Percentiles rank a stretch among this genome's conserved stretches.
Evolutionary conservation across 2,888 invertebrate genomes (phyloP).

Genomic region (Drosophila paracracens): DNA sequence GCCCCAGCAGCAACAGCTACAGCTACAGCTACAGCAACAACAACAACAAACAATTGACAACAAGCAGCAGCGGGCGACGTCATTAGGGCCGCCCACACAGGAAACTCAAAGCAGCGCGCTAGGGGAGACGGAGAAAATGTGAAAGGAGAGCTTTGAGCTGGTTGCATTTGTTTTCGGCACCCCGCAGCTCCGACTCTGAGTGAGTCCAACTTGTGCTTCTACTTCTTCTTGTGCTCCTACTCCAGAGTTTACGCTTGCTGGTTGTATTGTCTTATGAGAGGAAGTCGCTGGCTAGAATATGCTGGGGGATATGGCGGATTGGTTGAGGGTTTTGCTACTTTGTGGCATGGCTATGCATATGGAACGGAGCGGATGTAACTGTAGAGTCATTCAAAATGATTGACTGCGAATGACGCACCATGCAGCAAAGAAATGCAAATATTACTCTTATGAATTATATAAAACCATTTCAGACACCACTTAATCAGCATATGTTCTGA

Average conservation of each 20-base stretch:
- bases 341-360: constrained; percentile 50
- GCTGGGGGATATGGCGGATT: constrained; percentile 24
- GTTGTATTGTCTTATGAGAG: constrained; percentile 75
- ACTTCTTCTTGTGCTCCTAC: constrained; percentile 31
- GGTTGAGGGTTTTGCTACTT: constrained; percentile 31
- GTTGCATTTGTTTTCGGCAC: constrained; percentile 45
- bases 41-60: constrained; percentile 44
- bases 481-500: neutral
- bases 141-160: constrained; percentile 20
- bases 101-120: constrained; percentile 21
- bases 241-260: constrained; percentile 47
- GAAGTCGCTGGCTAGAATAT: constrained; percentile 36
- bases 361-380: constrained; percentile 54
- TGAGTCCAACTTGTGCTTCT: neutral
- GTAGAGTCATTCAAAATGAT: constrained; percentile 33
- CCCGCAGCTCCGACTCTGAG: constrained; percentile 44
- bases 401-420: constrained; percentile 36
- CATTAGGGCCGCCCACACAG: constrained; percentile 73
- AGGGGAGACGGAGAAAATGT: neutral
- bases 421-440: constrained; percentile 16
- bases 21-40: constrained; percentile 24
- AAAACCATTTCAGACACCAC: constrained; percentile 6
- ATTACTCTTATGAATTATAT: constrained; percentile 5
- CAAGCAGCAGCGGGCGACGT: constrained; percentile 50
- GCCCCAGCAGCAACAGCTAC: constrained; percentile 46